Base-by-base conservation (phyloP, 1,140 invertebrate genomes). In the Prorops nasuta region DNA sequence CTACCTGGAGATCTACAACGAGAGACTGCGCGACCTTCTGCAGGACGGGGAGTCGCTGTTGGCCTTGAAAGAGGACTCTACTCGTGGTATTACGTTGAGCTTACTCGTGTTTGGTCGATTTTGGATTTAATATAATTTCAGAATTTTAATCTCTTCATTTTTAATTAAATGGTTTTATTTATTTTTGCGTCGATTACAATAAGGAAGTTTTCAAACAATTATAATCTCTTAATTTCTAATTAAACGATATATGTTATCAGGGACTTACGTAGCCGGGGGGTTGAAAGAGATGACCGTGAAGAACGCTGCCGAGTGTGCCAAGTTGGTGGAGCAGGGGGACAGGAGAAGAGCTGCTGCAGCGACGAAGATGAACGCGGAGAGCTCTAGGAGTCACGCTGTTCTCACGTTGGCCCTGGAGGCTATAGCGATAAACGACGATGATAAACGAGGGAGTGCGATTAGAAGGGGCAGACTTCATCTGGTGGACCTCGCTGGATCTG, bases 1-100 rank as follows among this genome's bases (percentile, higher is more conserved):
- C 39, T 97, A 95, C 70, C 80, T 96, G 32, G 94, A 97, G 74
- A 96, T 96, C 36, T 95, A 96, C 75, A 96, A 94, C 76, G 92
- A 95, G 77, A 88, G 89, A 67, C 85, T 94, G 46, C 75, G 88
- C 35, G 92, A 92, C 72, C 73, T 93, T 6, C 70, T 93, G 0
- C 86, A 89, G 3, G 79, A 83, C 32, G 83, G 37, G 8, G 73
- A 77, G 15, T 54, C 52, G 0, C 47, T 48, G 15, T 46, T 78
- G 12, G 67, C 69, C 31, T 39, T 77, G 9, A 78, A 76, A 43
- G 74, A 77, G 37, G 74, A 77, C 18, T 66, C 72, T 0, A 44
- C 44, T 1, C 60, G 67, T 12, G 24, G 24, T 28, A 10, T n/a
- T n/a, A n/a, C n/a, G n/a, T n/a, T n/a, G n/a, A n/a, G n/a, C n/a